A percentile compares a stretch with the other conserved stretches of the same genome.
Conservation (phyloP, 2,888 invertebrate genomes). For the Cheiracanthium punctorium region DNA sequence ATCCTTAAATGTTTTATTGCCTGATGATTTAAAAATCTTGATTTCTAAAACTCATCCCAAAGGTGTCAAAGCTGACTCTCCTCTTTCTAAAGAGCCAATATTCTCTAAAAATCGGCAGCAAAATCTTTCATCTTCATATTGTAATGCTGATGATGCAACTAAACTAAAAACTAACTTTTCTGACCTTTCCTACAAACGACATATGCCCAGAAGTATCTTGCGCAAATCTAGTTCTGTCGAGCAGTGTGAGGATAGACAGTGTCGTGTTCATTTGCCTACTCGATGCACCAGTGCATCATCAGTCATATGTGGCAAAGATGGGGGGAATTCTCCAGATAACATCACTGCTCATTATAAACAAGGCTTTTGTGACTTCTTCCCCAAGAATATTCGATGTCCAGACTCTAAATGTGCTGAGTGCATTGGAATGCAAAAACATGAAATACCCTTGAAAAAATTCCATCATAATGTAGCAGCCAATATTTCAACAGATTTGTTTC, state of each 20-base stretch:
- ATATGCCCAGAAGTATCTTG: conserved; percentile 83
- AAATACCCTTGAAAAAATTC: conserved; percentile 26
- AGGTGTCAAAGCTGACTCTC: conserved; percentile 39
- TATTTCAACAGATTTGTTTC: background rate
- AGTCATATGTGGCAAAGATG: conserved; percentile 44
- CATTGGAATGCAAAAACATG: conserved; percentile 16
- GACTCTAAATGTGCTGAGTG: conserved; percentile 33
- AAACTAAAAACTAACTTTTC: conserved; percentile 82
- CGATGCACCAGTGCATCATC: conserved; percentile 83
- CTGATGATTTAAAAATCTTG: conserved; percentile 81
- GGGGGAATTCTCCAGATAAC: conserved; percentile 37
- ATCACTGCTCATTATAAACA: conserved; percentile 78
- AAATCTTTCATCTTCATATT: conserved; percentile 38
- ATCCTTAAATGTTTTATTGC: conserved; percentile 90
- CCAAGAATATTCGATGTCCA: conserved; percentile 9
- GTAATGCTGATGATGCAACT: conserved; percentile 72
- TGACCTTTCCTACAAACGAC: conserved; percentile 78
- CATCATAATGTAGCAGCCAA: conserved; percentile 22
- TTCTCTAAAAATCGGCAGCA: conserved; percentile 53
- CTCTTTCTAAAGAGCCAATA: conserved; percentile 40
- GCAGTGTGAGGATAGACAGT: conserved; percentile 68
- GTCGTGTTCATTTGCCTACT: conserved; percentile 80
- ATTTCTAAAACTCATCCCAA: conserved; percentile 58
- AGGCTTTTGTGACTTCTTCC: conserved; percentile 82
- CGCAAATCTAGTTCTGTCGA: conserved; percentile 79